Evolutionary conservation across 2,888 invertebrate species (phyloP).

Genomic region (Desoria tigrina): DNA sequence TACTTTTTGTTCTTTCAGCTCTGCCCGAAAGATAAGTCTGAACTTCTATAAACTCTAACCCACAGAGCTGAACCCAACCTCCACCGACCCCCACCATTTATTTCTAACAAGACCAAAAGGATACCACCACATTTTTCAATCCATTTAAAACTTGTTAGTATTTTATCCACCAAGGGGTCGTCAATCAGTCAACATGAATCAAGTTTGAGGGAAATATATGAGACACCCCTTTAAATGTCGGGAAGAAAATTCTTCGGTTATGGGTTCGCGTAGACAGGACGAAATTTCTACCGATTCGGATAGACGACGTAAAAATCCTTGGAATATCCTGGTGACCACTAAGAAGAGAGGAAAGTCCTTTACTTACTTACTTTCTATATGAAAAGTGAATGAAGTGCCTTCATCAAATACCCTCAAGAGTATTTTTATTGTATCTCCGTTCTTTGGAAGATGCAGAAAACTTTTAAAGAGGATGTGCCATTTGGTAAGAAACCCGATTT

Average conservation of each 20-base stretch:
- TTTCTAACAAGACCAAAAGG: not conserved
- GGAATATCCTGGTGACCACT: too few relatives aligned
- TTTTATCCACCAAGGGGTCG: conserved; percentile 3
- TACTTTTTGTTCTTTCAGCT: not conserved
- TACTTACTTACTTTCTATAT: too few relatives aligned
- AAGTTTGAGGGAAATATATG: conserved; percentile 2
- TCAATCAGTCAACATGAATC: conserved; percentile 11
- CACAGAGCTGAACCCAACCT: not conserved
- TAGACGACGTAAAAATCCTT: too few relatives aligned
- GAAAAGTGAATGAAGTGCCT: too few relatives aligned
- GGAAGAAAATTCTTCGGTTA: not conserved
- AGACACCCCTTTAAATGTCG: not conserved
- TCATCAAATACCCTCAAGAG: too few relatives aligned
- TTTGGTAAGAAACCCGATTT: too few relatives aligned
- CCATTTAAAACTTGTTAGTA: conserved; percentile 12
- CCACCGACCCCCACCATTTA: not conserved
- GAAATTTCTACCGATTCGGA: too few relatives aligned
- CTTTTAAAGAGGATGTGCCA: too few relatives aligned
- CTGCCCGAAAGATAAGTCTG: not conserved
- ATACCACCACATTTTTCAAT: conserved; percentile 7
- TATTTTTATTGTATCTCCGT: too few relatives aligned
- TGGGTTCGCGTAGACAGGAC: too few relatives aligned
- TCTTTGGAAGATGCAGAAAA: too few relatives aligned
- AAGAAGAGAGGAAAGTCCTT: too few relatives aligned
- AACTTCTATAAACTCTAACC: not conserved